Evolutionary conservation across 2,113 vertebrate species (phyloP).

Genomic region (Hydrochoerus hydrochaeris): DNA sequence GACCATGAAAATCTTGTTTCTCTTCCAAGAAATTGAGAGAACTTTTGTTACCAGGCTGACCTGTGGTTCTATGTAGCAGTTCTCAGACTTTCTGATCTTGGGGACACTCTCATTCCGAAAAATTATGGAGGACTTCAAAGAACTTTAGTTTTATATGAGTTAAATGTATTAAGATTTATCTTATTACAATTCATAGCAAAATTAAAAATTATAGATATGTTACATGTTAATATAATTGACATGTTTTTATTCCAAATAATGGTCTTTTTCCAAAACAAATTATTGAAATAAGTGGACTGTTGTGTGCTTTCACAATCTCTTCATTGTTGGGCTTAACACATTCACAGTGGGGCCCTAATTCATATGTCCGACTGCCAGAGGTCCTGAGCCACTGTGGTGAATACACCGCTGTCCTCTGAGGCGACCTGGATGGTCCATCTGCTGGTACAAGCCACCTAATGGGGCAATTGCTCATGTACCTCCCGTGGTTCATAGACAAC

Average conservation of each 20-base stretch:
- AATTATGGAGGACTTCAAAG: not conserved
- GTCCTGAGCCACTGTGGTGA: not conserved
- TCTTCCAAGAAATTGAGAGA: not conserved
- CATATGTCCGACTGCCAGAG: not conserved
- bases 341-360: not conserved
- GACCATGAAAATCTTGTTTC: not conserved
- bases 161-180: not conserved
- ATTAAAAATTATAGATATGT: not conserved
- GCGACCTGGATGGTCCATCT: not conserved
- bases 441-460: not conserved
- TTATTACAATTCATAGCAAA: constrained; percentile 15
- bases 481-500: not conserved
- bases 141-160: not conserved
- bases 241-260: not conserved
- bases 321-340: not conserved
- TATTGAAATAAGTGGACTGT: not conserved
- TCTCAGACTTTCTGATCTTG: not conserved
- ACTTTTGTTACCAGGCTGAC: not conserved
- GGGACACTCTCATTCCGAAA: not conserved
- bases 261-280: not conserved
- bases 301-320: not conserved
- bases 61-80: not conserved
- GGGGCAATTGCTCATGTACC: not conserved
- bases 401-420: too few species aligned
- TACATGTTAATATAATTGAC: not conserved